Evolutionary conservation across 2,113 vertebrate species (phyloP).

Genomic region (Plestiodon gilberti): DNA sequence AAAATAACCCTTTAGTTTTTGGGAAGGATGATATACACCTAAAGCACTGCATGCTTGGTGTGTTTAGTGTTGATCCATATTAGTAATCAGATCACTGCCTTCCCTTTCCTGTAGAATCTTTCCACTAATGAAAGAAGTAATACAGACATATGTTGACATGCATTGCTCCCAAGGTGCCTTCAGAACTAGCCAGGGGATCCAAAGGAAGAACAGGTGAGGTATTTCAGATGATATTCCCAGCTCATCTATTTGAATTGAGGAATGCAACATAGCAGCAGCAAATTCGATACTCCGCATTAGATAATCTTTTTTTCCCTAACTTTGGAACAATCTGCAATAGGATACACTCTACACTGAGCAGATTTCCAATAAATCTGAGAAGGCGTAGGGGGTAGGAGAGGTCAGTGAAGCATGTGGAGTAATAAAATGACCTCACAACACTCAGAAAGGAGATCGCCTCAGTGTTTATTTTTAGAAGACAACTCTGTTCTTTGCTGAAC

Average conservation of each 20-base stretch:
- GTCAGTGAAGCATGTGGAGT: conserved; percentile 56
- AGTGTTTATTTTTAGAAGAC: conserved; percentile 71
- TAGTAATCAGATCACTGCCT: conserved; percentile 51
- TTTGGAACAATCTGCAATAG: background rate
- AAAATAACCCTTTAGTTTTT: no score
- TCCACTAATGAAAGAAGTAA: conserved; percentile 38
- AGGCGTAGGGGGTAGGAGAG: conserved; percentile 54
- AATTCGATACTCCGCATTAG: conserved; percentile 52
- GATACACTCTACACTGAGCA: conserved; percentile 54
- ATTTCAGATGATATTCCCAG: conserved; percentile 28
- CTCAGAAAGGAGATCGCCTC: conserved; percentile 56
- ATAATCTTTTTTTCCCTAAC: conserved; percentile 26
- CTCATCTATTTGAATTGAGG: conserved; percentile 43
- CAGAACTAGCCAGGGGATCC: conserved; percentile 43
- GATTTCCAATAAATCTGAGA: conserved; percentile 68
- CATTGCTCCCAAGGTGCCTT: conserved; percentile 47
- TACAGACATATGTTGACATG: conserved; percentile 35
- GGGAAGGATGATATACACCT: conserved; percentile 32
- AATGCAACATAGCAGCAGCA: conserved; percentile 48
- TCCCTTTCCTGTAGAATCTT: conserved; percentile 47
- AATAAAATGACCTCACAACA: conserved; percentile 62
- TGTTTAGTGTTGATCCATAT: conserved; percentile 41
- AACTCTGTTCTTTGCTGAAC: conserved; percentile 38
- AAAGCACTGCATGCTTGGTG: conserved; percentile 5
- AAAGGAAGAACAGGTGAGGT: conserved; percentile 42